Percentiles rank a stretch among this genome's conserved stretches.
These are phyloP conservation scores for Athalia rosae DNA, from an alignment of 2,888 invertebrate species.

Conservation along the genomic window DNA sequence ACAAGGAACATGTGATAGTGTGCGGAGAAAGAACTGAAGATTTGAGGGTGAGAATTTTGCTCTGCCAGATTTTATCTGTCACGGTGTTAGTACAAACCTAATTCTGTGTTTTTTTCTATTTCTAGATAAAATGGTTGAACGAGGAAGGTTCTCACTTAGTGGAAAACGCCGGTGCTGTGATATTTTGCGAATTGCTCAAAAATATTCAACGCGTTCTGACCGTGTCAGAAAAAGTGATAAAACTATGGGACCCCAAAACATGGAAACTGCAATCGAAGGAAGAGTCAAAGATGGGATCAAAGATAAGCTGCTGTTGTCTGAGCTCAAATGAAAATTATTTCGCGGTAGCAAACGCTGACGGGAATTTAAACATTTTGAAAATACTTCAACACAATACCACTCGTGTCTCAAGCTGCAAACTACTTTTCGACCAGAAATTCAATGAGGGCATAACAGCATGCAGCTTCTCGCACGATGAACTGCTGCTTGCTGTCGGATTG, in stretches of 20 bases:
- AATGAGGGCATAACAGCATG: not conserved
- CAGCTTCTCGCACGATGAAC: conserved; percentile 75
- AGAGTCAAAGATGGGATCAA: not conserved
- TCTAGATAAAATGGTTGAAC: conserved; percentile 50
- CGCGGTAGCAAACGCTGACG: not conserved
- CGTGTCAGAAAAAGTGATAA: conserved; percentile 59
- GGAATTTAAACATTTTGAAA: not conserved
- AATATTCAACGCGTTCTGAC: conserved; percentile 56
- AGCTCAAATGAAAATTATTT: conserved; percentile 14
- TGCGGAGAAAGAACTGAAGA: conserved; percentile 48
- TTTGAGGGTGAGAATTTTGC: conserved; percentile 49
- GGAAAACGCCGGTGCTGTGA: conserved; percentile 57
- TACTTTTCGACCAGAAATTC: not conserved
- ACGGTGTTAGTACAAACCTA: not conserved
- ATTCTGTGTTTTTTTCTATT: not conserved
- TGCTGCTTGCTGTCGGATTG: conserved; percentile 79
- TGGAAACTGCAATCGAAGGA: conserved; percentile 10
- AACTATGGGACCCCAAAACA: conserved; percentile 55
- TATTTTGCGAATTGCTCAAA: conserved; percentile 59
- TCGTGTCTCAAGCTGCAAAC: not conserved
- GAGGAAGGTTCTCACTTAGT: conserved; percentile 53
- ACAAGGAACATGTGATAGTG: conserved; percentile 52
- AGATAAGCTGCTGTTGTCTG: conserved; percentile 8
- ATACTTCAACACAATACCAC: not conserved
- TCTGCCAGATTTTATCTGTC: not conserved